Evolutionary conservation across 2,113 vertebrate genomes (phyloP).

Genomic region (Chitala chitala): DNA sequence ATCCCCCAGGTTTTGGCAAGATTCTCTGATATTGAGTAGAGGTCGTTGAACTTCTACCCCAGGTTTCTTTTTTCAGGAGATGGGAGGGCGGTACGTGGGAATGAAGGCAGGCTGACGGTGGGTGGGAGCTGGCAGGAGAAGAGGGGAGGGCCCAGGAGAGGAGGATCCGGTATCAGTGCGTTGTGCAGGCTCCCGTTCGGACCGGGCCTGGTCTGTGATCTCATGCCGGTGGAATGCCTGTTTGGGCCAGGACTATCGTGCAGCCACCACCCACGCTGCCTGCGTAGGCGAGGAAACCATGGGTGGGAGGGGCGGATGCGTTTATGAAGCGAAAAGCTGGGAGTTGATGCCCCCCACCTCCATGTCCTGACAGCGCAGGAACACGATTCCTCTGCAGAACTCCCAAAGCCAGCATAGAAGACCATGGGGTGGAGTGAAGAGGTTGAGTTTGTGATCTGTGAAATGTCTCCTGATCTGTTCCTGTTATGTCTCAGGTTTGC

Average conservation of each 20-base stretch:
- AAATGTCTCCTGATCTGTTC: no score
- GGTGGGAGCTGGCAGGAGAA: neutral
- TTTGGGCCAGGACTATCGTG: conserved; percentile 66
- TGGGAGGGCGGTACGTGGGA: neutral
- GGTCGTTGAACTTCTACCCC: conserved; percentile 61
- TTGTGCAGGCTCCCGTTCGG: neutral
- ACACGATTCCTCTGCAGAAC: no score
- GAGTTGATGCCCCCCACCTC: no score
- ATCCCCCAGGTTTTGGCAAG: conserved; percentile 70
- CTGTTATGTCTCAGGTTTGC: no score
- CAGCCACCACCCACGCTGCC: conserved; percentile 81
- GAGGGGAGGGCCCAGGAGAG: neutral
- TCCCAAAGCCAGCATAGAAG: no score
- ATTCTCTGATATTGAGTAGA: conserved; percentile 76
- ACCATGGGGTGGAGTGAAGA: no score
- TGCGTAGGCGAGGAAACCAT: conserved; percentile 70
- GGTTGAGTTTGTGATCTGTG: no score
- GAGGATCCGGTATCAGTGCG: conserved; percentile 3
- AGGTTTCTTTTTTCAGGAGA: conserved; percentile 60
- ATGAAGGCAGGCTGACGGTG: neutral
- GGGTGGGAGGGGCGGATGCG: neutral
- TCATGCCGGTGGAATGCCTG: conserved; percentile 23
- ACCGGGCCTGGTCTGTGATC: conserved; percentile 5
- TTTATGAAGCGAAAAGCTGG: no score
- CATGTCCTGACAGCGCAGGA: no score